Percentiles rank a stretch among this genome's conserved stretches.
phyloP scores from a whole-genome alignment of 2,797 vertebrate genomes.

The Macrochelys suwanniensis region DNA sequence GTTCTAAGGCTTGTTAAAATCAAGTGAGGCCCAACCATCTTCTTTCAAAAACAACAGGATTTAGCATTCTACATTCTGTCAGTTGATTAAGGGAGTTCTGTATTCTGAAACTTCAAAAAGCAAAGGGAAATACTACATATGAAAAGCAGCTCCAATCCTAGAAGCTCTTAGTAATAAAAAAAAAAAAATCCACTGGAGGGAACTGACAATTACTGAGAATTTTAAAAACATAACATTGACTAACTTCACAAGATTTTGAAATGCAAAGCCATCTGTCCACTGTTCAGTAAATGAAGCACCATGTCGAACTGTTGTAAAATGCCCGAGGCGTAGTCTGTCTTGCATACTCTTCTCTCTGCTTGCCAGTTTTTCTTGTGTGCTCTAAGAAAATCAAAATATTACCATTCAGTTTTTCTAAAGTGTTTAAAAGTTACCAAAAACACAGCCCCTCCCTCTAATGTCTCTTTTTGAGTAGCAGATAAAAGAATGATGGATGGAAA shows the following conservation, averaged over 20 bases:
- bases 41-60: slow-evolving; percentile 13
- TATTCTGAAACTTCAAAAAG: slow-evolving; percentile 56
- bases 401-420: slow-evolving; percentile 26
- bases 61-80: not conserved
- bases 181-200: slow-evolving; percentile 64
- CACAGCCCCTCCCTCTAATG: not conserved
- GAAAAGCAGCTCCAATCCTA: slow-evolving; percentile 42
- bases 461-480: not conserved
- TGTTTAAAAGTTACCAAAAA: slow-evolving; percentile 22
- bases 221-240: slow-evolving; percentile 79
- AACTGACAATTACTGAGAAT: slow-evolving; percentile 72
- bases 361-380: slow-evolving; percentile 93
- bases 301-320: slow-evolving; percentile 98
- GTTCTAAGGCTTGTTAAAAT: slow-evolving; percentile 9
- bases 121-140: slow-evolving; percentile 17
- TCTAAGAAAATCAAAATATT: slow-evolving; percentile 74
- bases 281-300: slow-evolving; percentile 99
- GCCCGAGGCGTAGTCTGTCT: slow-evolving; percentile 96
- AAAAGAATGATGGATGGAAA: not conserved
- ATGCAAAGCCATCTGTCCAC: slow-evolving; percentile 98
- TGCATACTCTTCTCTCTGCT: slow-evolving; percentile 99
- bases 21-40: not conserved
- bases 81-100: slow-evolving; percentile 17
- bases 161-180: slow-evolving; percentile 28
- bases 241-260: slow-evolving; percentile 99